These are phyloP conservation scores for Brachypterus glaber DNA, from an alignment of 2,888 invertebrate genomes.

Conservation along the genomic window DNA sequence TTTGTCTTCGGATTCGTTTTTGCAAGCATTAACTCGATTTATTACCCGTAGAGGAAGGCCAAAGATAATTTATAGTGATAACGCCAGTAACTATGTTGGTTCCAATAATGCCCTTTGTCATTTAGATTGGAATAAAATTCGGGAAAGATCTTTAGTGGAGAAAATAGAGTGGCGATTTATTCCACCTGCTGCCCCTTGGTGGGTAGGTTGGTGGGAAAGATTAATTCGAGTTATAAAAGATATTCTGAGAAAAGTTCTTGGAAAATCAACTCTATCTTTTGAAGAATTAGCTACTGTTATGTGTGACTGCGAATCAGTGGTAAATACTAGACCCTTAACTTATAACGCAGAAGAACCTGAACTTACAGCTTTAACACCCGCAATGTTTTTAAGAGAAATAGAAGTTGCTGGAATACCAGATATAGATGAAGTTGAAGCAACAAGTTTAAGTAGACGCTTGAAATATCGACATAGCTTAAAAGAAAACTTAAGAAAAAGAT, in stretches of 20 bases:
- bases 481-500: no score
- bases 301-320: constrained; percentile 3
- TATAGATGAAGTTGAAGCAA: no score
- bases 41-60: not conserved
- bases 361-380: not conserved
- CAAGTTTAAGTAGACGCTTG: no score
- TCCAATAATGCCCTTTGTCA: not conserved
- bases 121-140: not conserved
- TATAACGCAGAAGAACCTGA: constrained; percentile 1
- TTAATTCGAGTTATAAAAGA: constrained; percentile 1
- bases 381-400: not conserved
- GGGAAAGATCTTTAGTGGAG: not conserved
- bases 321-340: constrained; percentile 9
- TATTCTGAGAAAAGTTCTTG: constrained; percentile 1
- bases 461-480: no score
- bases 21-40: not conserved
- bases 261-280: constrained; percentile 5
- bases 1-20: constrained; percentile 26
- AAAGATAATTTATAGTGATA: not conserved
- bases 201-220: constrained; percentile 6
- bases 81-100: not conserved
- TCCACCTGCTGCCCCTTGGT: not conserved
- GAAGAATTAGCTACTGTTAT: constrained; percentile 7
- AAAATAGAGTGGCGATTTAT: not conserved
- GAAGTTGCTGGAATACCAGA: not conserved